Conservation (phyloP, 1,140 invertebrate genomes). For the Trinorchestia longiramus region DNA sequence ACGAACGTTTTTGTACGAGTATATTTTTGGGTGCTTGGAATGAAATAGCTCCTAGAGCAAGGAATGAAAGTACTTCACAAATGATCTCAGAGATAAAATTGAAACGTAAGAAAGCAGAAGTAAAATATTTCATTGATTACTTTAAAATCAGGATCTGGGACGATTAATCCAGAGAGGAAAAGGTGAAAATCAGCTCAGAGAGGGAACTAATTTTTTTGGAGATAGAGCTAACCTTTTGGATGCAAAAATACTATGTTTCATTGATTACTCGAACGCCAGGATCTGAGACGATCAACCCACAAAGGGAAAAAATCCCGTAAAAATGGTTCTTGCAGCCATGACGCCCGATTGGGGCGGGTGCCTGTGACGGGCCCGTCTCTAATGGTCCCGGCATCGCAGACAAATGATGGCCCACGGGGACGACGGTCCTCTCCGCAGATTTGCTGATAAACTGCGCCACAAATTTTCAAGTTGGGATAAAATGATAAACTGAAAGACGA, state of each 20-base stretch:
- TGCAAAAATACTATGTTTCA: no score
- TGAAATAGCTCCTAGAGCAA: neutral
- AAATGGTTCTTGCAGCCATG: neutral
- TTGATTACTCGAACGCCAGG: neutral
- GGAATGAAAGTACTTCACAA: no score
- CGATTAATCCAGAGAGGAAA: neutral
- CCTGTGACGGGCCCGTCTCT: neutral
- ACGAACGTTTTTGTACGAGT: no score
- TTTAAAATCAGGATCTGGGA: neutral
- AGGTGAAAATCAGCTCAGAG: neutral
- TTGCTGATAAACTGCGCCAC: slow-evolving; percentile 14
- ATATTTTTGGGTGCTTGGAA: neutral
- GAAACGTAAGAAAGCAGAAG: no score
- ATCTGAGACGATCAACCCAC: neutral
- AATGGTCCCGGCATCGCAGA: slow-evolving; percentile 12
- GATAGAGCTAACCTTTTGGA: no score
- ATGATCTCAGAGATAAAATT: no score
- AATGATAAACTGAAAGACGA: slow-evolving; percentile 15
- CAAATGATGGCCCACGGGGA: slow-evolving; percentile 25
- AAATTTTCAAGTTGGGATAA: slow-evolving; percentile 1
- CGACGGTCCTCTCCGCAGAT: slow-evolving; percentile 1
- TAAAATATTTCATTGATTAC: neutral
- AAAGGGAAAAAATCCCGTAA: neutral
- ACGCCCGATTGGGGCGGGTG: slow-evolving; percentile 8
- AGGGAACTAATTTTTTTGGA: no score